phyloP scores from a whole-genome alignment of 2,113 vertebrate genomes.

The Platysteira castanea region DNA sequence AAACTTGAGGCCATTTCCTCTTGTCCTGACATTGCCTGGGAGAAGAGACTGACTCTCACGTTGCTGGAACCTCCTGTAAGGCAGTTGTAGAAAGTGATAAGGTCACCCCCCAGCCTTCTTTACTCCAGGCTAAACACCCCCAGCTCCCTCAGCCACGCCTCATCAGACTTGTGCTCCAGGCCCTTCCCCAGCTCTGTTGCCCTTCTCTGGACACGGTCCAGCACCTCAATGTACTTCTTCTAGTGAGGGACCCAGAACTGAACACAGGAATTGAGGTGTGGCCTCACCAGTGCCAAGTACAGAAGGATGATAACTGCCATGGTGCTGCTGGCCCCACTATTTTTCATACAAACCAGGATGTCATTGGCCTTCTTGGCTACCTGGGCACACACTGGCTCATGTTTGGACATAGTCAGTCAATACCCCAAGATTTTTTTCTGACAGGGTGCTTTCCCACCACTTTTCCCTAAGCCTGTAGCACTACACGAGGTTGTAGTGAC shows the following conservation, averaged over 20 bases:
- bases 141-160: not conserved
- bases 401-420: not conserved
- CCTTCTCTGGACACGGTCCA: rapidly evolving
- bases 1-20: not conserved
- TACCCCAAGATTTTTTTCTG: not conserved
- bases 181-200: not conserved
- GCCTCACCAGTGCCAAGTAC: too few species aligned
- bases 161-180: not conserved
- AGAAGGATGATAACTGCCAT: not conserved
- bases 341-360: not conserved
- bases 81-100: not conserved
- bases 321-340: not conserved
- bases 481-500: not conserved
- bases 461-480: not conserved
- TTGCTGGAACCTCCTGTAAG: not conserved
- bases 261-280: not conserved
- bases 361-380: not conserved
- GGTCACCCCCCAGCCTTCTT: not conserved
- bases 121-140: not conserved
- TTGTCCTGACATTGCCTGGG: not conserved
- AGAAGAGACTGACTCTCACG: not conserved
- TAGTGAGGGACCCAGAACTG: not conserved
- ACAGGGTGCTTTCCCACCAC: not conserved
- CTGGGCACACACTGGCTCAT: not conserved
- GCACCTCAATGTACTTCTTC: not conserved